Base-by-base conservation (phyloP, 2,113 vertebrate genomes). In the Oxyruncus cristatus region DNA sequence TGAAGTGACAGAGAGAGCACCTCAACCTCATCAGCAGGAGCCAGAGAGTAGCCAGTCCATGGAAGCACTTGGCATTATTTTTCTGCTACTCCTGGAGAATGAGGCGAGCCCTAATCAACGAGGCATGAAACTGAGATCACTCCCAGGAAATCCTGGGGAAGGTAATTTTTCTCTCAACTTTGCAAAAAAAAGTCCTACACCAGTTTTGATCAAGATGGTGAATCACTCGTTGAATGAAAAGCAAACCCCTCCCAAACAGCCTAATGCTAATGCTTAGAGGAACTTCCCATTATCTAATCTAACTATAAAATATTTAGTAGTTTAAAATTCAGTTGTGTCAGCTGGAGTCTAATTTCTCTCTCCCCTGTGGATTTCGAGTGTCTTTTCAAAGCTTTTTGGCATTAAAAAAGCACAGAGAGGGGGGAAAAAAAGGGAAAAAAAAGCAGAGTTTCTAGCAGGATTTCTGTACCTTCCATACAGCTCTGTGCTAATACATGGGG, bases 271-370 rank as follows among this genome's bases (percentile, higher is more conserved):
- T 26, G 80, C 56, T 78, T 49, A 77, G 74, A 41, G 46, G 46
- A 72, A 89, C 21, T 49, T 32, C 50, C 5, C 42, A 47, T 88
- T 89, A 92, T 79, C 80, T 85, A 86, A 89, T 82, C 61, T 53
- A 84, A 78, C 41, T 56, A 27, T 66, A 81, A 82, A 79, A 92
- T 75, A 96, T 79, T 88, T 91, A 88, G 74, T 17, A 56, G 66
- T 91, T 92, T 88, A 91, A 94, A 94, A 96, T 95, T 87, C 75
- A 94, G 76, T 75, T 44, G 8, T 89, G 83, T 95, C 88, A 95
- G 67, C 82, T 90, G 56, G 52, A 88, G 78, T 72, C 62, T 93
- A 96, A 94, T 92, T 94, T 96, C 14, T 87, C 58, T 85, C 70
- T 74, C 92, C 80, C 62, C 71, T 70, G 66, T 79, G 89, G 94